phyloP scores from a whole-genome alignment of 1,140 invertebrate genomes.

The Harpegnathos saltator region DNA sequence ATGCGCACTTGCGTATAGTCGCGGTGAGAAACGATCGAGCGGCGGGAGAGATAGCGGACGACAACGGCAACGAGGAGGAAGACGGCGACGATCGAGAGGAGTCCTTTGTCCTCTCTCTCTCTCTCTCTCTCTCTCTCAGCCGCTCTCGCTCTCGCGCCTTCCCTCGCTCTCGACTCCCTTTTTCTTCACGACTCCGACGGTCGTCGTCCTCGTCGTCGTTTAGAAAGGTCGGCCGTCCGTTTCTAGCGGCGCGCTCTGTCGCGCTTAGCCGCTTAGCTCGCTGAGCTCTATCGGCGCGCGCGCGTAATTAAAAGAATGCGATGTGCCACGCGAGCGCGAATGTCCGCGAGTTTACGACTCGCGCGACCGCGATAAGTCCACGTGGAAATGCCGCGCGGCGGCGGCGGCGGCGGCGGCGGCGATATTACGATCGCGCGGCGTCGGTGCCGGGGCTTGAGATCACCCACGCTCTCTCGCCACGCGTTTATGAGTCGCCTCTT shows the following conservation, averaged over 20 bases:
- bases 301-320: constrained; percentile 71
- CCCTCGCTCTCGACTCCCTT: not conserved
- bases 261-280: not conserved
- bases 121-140: not conserved
- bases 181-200: constrained; percentile 25
- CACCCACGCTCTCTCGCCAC: constrained; percentile 52
- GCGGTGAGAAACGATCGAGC: constrained; percentile 73
- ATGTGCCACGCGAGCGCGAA: constrained; percentile 52
- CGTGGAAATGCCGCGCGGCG: constrained; percentile 54
- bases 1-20: constrained; percentile 51
- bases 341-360: constrained; percentile 70
- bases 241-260: constrained; percentile 44
- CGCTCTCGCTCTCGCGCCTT: not conserved
- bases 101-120: constrained; percentile 62
- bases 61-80: constrained; percentile 50
- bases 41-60: constrained; percentile 63
- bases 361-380: constrained; percentile 58
- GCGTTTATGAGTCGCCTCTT: not conserved
- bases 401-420: constrained; percentile 24
- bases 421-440: constrained; percentile 58
- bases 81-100: constrained; percentile 40
- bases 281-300: constrained; percentile 31
- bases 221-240: constrained; percentile 57
- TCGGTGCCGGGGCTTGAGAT: constrained; percentile 39
- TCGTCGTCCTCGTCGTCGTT: constrained; percentile 25